Percentiles rank a stretch among this genome's conserved stretches.
phyloP scores from a whole-genome alignment of 2,113 vertebrate species.

The Cyanocitta stelleri region DNA sequence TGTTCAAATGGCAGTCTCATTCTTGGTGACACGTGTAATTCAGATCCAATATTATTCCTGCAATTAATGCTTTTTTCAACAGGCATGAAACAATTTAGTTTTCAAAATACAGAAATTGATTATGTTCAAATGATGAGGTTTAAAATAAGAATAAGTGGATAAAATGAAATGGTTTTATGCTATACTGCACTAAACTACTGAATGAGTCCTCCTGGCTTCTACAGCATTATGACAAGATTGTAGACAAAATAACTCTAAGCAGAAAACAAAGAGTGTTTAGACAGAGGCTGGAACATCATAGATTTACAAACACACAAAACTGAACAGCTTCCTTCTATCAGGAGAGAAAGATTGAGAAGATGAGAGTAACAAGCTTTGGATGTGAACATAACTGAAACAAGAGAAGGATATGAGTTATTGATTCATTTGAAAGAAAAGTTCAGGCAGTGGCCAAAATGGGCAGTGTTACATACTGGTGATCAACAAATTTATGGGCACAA shows the following conservation, averaged over 20 bases:
- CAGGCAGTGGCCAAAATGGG: neutral
- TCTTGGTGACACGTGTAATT: neutral
- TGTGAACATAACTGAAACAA: neutral
- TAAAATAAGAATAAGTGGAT: neutral
- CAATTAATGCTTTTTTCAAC: neutral
- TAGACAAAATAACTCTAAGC: neutral
- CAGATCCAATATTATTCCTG: neutral
- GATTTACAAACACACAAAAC: neutral
- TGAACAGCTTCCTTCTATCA: neutral
- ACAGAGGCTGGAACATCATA: neutral
- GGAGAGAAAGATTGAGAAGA: neutral
- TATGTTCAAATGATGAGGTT: neutral
- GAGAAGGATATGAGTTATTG: neutral
- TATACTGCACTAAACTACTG: neutral
- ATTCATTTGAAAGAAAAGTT: neutral
- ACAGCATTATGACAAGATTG: neutral
- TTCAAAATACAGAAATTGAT: neutral
- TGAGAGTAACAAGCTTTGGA: neutral
- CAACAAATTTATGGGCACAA: neutral
- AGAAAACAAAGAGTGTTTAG: neutral
- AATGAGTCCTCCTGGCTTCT: neutral
- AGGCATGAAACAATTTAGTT: neutral
- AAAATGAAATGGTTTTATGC: neutral
- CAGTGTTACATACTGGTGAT: neutral
- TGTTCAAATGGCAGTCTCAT: neutral